Conservation (phyloP, 1,140 invertebrate species). For the Sinella curviseta region DNA sequence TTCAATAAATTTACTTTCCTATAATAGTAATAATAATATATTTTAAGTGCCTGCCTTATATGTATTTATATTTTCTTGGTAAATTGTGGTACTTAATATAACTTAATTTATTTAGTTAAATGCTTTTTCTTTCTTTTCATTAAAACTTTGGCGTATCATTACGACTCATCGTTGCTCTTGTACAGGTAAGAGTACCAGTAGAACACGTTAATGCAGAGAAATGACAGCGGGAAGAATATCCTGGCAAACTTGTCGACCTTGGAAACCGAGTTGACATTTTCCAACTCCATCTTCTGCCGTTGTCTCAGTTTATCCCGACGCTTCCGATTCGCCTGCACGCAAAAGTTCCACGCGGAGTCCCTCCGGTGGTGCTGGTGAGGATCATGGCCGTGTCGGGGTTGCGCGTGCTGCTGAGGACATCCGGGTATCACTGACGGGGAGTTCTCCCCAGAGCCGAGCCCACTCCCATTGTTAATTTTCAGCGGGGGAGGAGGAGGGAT, state of each 20-base stretch:
- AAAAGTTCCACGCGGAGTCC: slow-evolving; percentile 34
- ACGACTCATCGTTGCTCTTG: slow-evolving; percentile 53
- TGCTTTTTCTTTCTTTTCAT: no score
- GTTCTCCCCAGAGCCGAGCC: slow-evolving; percentile 23
- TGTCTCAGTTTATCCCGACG: background rate
- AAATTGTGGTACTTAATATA: no score
- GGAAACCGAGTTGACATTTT: slow-evolving; percentile 69
- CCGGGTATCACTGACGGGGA: background rate
- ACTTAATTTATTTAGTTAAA: no score
- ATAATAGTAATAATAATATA: no score
- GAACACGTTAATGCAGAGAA: slow-evolving; percentile 74
- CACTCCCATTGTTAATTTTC: slow-evolving; percentile 38
- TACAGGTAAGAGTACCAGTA: slow-evolving; percentile 77
- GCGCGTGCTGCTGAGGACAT: background rate
- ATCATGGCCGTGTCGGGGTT: background rate
- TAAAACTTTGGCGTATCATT: background rate
- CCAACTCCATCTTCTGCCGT: slow-evolving; percentile 37
- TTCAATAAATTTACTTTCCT: no score
- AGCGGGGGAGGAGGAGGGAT: slow-evolving; percentile 28
- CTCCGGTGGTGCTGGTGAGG: background rate
- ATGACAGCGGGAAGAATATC: slow-evolving; percentile 73
- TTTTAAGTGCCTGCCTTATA: no score
- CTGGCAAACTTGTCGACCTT: slow-evolving; percentile 75
- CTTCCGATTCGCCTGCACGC: slow-evolving; percentile 24
- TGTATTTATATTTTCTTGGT: no score